A percentile compares a stretch with the other conserved stretches of the same genome.
Evolutionary conservation across 2,888 invertebrate genomes (phyloP).

Genomic region (Eupithecia subfuscata): DNA sequence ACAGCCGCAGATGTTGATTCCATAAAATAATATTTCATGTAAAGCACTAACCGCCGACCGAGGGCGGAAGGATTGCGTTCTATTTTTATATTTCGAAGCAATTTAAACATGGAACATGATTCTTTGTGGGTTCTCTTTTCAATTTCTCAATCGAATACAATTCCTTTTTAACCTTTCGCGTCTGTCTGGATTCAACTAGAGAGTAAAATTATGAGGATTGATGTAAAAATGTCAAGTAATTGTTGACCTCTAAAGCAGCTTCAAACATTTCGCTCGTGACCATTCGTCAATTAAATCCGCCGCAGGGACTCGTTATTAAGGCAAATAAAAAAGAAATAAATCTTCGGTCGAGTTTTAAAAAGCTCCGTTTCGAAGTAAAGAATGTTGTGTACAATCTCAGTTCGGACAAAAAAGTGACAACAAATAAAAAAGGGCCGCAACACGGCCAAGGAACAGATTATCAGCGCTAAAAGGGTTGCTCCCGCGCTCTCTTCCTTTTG

Average conservation of each 20-base stretch:
- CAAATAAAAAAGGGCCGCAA: constrained; percentile 78
- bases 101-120: constrained; percentile 62
- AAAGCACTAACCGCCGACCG: constrained; percentile 80
- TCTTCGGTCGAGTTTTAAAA: constrained; percentile 76
- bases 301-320: constrained; percentile 75
- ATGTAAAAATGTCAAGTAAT: constrained; percentile 55
- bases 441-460: constrained; percentile 83
- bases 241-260: constrained; percentile 68
- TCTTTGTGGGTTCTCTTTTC: constrained; percentile 34
- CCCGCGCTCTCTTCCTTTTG: constrained; percentile 82
- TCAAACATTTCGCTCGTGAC: constrained; percentile 71
- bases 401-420: constrained; percentile 84
- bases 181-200: neutral
- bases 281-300: constrained; percentile 81
- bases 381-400: constrained; percentile 84
- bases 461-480: constrained; percentile 85
- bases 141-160: constrained; percentile 26
- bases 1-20: constrained; percentile 82
- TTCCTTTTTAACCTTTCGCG: constrained; percentile 8
- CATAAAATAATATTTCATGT: constrained; percentile 85
- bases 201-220: no score
- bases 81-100: constrained; percentile 82
- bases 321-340: constrained; percentile 79
- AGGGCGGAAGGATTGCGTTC: constrained; percentile 84
- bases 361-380: constrained; percentile 83